Evolutionary conservation across 2,888 invertebrate genomes (phyloP).

Genomic region (Rhyacophila evoluta): DNA sequence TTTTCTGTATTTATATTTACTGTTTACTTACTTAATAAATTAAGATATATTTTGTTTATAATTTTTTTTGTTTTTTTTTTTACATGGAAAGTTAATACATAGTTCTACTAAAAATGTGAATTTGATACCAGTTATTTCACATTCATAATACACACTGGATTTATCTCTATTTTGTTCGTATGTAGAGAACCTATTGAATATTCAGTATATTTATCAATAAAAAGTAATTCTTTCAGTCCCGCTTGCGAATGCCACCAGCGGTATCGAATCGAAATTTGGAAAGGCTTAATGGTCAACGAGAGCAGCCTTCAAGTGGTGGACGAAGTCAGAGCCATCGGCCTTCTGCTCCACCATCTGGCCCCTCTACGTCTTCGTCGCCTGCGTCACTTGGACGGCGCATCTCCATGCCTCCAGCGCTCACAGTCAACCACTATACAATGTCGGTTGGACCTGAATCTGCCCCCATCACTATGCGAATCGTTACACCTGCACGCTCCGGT

Average conservation of each 20-base stretch:
- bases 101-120: too few species aligned
- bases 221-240: conserved; percentile 45
- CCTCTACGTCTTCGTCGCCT: neutral
- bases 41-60: too few species aligned
- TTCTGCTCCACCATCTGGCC: neutral
- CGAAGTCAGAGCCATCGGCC: neutral
- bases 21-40: too few species aligned
- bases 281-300: neutral
- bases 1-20: too few species aligned
- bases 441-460: neutral
- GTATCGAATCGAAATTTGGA: neutral
- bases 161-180: too few species aligned
- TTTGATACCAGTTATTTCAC: too few species aligned
- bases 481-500: neutral
- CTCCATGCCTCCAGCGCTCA: neutral
- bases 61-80: too few species aligned
- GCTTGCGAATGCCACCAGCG: conserved; percentile 57
- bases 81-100: too few species aligned
- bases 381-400: neutral
- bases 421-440: neutral
- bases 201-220: too few species aligned
- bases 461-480: neutral
- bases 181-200: too few species aligned
- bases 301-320: neutral
- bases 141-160: too few species aligned